Evolutionary conservation across 92 coral and sea anemone species (phyloP).

Genomic region (Hydrozoanthus gracilis): DNA sequence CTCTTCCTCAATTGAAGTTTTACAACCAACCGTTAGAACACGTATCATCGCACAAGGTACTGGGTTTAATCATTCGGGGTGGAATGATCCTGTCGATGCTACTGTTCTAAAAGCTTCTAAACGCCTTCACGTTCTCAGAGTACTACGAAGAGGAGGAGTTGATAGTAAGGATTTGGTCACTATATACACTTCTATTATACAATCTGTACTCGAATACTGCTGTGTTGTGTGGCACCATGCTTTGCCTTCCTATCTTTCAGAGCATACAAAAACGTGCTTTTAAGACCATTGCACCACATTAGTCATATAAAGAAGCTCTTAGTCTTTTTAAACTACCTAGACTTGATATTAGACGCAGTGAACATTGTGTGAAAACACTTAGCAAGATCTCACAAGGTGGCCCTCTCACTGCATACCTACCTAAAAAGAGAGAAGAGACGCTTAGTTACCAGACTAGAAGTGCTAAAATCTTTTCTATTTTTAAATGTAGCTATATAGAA

Average conservation of each 20-base stretch:
- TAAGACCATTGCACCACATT: not conserved
- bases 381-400: not conserved
- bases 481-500: not conserved
- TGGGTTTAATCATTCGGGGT: constrained; percentile 27
- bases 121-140: constrained; percentile 44
- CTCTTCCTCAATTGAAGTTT: constrained; percentile 26
- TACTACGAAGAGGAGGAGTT: constrained; percentile 36
- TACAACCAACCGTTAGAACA: constrained; percentile 51
- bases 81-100: constrained; percentile 19
- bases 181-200: constrained; percentile 19
- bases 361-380: not conserved
- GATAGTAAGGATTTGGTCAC: constrained; percentile 9
- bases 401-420: too few relatives aligned
- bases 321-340: not conserved
- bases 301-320: not conserved
- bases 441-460: not conserved
- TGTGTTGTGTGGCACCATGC: constrained; percentile 7
- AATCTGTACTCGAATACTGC: not conserved
- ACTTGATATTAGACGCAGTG: not conserved
- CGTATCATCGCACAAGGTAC: constrained; percentile 53
- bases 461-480: not conserved
- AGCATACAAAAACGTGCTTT: not conserved
- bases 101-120: constrained; percentile 38
- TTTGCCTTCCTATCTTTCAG: not conserved
- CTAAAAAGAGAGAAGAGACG: too few relatives aligned